These are phyloP conservation scores for Xestia xanthographa DNA, from an alignment of 2,888 invertebrate genomes.

Conservation along the genomic window DNA sequence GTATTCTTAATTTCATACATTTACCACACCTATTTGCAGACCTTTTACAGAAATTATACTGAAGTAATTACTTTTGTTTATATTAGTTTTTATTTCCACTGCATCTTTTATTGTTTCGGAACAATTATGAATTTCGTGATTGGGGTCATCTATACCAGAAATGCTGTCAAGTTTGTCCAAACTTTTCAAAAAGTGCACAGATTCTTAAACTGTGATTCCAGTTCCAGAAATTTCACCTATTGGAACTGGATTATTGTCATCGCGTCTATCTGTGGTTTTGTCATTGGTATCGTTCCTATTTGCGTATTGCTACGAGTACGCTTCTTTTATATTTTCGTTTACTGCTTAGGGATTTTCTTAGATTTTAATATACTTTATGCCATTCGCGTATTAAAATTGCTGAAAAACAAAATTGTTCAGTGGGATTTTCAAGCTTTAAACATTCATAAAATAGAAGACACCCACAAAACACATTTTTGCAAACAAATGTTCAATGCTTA, in stretches of 20 bases:
- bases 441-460: not conserved
- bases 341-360: not conserved
- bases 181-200: conserved; percentile 40
- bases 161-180: too few species aligned
- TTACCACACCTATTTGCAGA: not conserved
- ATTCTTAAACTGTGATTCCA: conserved; percentile 8
- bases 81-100: not conserved
- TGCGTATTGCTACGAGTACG: rapidly evolving
- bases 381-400: conserved; percentile 14
- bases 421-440: conserved; percentile 37
- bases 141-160: conserved; percentile 10
- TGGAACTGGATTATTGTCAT: conserved; percentile 19
- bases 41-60: rapidly evolving
- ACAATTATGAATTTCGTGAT: conserved; percentile 14
- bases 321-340: not conserved
- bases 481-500: conserved; percentile 30
- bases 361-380: conserved; percentile 42
- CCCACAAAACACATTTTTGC: not conserved
- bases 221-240: not conserved
- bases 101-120: conserved; percentile 10
- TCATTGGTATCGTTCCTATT: not conserved
- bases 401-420: conserved; percentile 21
- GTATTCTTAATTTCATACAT: not conserved
- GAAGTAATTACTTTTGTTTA: not conserved
- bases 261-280: not conserved